These are phyloP conservation scores for Elaphurus davidianus DNA, from an alignment of 2,113 vertebrate genomes.

Conservation along the genomic window DNA sequence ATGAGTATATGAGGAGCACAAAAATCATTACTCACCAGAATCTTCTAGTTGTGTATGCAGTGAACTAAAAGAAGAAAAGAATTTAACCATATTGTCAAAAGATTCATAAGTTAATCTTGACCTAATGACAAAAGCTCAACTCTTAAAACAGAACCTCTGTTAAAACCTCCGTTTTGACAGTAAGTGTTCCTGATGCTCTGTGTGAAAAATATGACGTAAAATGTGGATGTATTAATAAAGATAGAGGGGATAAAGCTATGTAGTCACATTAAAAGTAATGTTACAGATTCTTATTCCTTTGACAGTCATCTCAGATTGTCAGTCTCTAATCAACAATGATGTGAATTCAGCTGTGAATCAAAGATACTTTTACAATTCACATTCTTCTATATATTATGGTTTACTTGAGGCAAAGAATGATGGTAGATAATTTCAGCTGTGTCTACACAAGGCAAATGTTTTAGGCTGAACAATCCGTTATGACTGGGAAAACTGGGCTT, in stretches of 20 bases:
- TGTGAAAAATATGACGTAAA: not conserved
- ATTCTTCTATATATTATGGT: not conserved
- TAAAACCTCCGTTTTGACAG: not conserved
- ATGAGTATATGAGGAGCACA: not conserved
- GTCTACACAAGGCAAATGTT: not conserved
- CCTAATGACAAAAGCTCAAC: not conserved
- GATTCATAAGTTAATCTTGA: not conserved
- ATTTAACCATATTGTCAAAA: not conserved
- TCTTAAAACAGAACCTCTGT: not conserved
- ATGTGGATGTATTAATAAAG: not conserved
- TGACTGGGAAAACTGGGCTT: not conserved
- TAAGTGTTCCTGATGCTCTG: not conserved
- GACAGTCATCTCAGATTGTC: not conserved
- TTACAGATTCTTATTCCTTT: not conserved
- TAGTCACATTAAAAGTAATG: not conserved
- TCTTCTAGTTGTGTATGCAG: not conserved
- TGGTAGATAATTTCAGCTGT: not conserved
- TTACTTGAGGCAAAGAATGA: slow-evolving; percentile 17
- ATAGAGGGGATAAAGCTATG: not conserved
- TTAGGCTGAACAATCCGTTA: not conserved
- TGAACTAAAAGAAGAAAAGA: not conserved
- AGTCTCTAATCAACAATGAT: not conserved
- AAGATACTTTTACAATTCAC: slow-evolving; percentile 1
- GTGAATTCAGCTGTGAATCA: slow-evolving; percentile 2
- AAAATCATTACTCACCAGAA: not conserved